Evolutionary conservation across 2,113 vertebrate species (phyloP), one percentile per base, ranked within the genome.

Genomic region (Mormyrus lacerda): DNA sequence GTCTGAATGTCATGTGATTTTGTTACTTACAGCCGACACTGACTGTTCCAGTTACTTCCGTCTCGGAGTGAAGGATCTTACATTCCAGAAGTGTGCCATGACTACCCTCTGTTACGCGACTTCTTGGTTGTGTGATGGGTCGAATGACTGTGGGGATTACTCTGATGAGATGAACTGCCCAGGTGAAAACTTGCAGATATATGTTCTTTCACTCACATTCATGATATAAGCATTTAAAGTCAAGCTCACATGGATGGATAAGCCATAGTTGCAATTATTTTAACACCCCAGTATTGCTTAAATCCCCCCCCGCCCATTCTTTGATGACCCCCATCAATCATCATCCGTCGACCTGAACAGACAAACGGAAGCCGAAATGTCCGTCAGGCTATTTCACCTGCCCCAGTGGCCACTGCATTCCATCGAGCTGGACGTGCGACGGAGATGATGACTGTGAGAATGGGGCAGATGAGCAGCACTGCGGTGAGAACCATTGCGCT

Each of bases 391-490:
- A 97, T 94, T 99, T 99, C 0, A 96, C 97, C 27, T 99, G 98
- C 90, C 97, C 97, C 0, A 98, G 97, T 0, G 98, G 98, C 3
- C 98, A 96, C 48, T 99, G 98, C 94, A 99, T 99, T 93, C 98
- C 98, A 87, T 97, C 97, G 97, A 97, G 97, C 90, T 99, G 98
- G 98, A 98, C 97, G 0, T 99, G 98, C 0, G 98, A 99, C 95
- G 98, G 98, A 87, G 98, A 99, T 92, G 96, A 97, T 0, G 98
- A 99, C 95, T 99, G 98, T 90, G 98, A 99, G 91, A 97, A 98
- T 0, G 98, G 98, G n/a, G 97, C 98, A 5, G 98, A 99, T 0
- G 98, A 99, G 94, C 93, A 93, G 0, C 97, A 99, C 91, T 99
- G 98, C 92, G 97, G 98, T 97, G 93, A 96, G 97, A 94, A 17